Conservation (phyloP, 2,797 vertebrate genomes). For the Sparidentex hasta region DNA sequence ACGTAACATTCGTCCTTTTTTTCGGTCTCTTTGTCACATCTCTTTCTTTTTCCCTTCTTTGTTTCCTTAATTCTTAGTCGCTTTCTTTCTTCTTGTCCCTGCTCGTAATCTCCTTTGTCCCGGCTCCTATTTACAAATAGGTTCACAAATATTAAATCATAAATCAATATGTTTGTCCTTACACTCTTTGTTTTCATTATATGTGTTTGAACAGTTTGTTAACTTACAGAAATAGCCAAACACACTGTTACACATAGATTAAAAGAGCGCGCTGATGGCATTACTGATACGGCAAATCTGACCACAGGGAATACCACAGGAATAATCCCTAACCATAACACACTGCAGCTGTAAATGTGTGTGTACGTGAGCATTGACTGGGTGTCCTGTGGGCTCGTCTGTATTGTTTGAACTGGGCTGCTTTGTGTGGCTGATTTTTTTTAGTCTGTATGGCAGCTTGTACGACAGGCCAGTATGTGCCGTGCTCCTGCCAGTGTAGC, state of each 20-base stretch:
- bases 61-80: constrained; percentile 20
- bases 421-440: constrained; percentile 50
- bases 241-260: constrained; percentile 54
- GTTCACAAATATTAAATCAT: constrained; percentile 42
- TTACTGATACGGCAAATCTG: constrained; percentile 59
- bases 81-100: neutral
- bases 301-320: neutral
- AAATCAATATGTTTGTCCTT: constrained; percentile 54
- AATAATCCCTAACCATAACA: constrained; percentile 45
- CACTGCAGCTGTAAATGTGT: constrained; percentile 36
- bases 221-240: constrained; percentile 35
- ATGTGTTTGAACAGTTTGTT: constrained; percentile 46
- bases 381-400: constrained; percentile 32
- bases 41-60: constrained; percentile 23
- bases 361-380: constrained; percentile 25
- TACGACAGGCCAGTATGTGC: constrained; percentile 69
- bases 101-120: neutral
- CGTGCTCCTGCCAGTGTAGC: constrained; percentile 72
- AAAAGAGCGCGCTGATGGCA: constrained; percentile 65
- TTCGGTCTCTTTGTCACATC: constrained; percentile 3
- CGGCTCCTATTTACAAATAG: constrained; percentile 20
- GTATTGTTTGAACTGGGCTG: constrained; percentile 51
- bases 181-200: constrained; percentile 43
- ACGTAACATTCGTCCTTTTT: constrained; percentile 32
- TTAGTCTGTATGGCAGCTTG: constrained; percentile 56